These are phyloP conservation scores for Dryadula phaetusa DNA, from an alignment of 2,888 invertebrate genomes.

Conservation along the genomic window DNA sequence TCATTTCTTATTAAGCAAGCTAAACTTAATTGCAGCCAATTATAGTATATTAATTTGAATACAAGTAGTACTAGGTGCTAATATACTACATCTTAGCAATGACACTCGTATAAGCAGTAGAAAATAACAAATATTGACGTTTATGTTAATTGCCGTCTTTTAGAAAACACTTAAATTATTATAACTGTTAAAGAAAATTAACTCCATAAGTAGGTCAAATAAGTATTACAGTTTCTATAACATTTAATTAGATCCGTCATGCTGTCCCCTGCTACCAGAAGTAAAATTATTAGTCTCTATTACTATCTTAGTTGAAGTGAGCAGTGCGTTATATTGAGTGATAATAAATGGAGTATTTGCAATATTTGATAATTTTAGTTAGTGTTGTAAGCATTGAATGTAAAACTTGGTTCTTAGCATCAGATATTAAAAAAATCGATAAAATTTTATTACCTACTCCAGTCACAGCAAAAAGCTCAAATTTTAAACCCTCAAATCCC, in stretches of 20 bases:
- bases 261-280: constrained; percentile 52
- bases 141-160: neutral
- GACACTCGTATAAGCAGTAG: neutral
- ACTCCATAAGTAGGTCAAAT: constrained; percentile 56
- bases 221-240: constrained; percentile 68
- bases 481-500: neutral
- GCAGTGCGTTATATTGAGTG: constrained; percentile 5
- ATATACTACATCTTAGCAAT: no score
- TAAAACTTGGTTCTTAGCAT: constrained; percentile 64
- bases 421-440: constrained; percentile 43
- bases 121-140: neutral
- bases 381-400: constrained; percentile 43
- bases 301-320: constrained; percentile 30
- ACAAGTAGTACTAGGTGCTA: no score
- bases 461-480: neutral
- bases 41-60: no score
- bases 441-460: neutral
- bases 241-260: constrained; percentile 70
- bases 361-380: constrained; percentile 15
- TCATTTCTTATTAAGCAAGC: no score
- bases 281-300: constrained; percentile 27
- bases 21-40: no score
- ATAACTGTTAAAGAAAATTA: constrained; percentile 19
- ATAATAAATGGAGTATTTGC: constrained; percentile 31
- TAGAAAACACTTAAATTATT: neutral